A percentile compares a stretch with the other conserved stretches of the same genome.
Evolutionary conservation across 1,140 invertebrate genomes (phyloP).

Genomic region (Bicyclus anynana): DNA sequence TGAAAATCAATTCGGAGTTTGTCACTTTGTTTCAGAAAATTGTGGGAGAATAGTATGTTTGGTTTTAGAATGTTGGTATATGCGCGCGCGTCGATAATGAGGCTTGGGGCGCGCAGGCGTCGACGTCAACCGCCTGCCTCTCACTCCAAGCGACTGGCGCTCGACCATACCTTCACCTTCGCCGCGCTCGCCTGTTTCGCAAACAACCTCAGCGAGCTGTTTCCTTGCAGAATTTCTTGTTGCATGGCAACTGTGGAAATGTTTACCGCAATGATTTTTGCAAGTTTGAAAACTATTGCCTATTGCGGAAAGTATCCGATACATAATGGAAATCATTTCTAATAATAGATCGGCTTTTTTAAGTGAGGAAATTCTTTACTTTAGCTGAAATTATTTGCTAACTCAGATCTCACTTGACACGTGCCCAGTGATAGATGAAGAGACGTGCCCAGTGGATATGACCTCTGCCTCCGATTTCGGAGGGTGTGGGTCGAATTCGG

Average conservation of each 20-base stretch:
- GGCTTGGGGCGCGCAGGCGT: constrained; percentile 51
- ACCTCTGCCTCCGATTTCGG: too few species aligned
- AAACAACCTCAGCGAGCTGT: constrained; percentile 48
- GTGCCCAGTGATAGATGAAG: too few species aligned
- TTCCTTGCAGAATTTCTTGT: constrained; percentile 65
- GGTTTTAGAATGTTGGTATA: constrained; percentile 24
- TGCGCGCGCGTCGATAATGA: constrained; percentile 53
- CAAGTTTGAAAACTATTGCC: constrained; percentile 5
- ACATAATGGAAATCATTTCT: too few species aligned
- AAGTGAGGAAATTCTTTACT: too few species aligned
- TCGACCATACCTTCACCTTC: constrained; percentile 57
- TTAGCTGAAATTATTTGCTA: too few species aligned
- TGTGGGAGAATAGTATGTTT: constrained; percentile 13
- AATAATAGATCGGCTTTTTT: too few species aligned
- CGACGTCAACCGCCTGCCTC: constrained; percentile 55
- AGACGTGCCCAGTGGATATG: too few species aligned
- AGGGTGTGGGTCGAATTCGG: too few species aligned
- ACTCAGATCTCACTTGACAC: too few species aligned
- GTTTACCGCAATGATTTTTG: constrained; percentile 33
- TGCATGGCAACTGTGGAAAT: constrained; percentile 71
- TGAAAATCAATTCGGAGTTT: background rate
- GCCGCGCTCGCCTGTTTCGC: constrained; percentile 57
- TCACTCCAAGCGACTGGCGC: constrained; percentile 67
- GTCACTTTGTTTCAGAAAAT: constrained; percentile 16
- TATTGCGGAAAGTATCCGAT: too few species aligned